A percentile compares a stretch with the other conserved stretches of the same genome.
phyloP scores from a whole-genome alignment of 2,113 vertebrate species.

The Melanotaenia duboulayi region DNA sequence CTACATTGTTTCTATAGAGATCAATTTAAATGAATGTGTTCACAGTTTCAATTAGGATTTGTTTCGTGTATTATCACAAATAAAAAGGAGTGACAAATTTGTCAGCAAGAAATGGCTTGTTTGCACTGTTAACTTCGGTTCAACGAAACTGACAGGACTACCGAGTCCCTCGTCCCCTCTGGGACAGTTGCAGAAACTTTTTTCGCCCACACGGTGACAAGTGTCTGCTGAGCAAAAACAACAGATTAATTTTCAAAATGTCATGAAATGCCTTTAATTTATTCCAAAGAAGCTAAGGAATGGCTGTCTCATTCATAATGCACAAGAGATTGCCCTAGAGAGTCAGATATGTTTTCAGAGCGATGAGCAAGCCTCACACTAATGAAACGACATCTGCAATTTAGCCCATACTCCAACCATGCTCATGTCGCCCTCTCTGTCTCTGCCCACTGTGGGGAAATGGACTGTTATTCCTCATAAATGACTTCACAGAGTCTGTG shows the following conservation, averaged over 20 bases:
- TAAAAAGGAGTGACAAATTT: conserved; percentile 28
- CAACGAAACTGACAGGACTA: conserved; percentile 38
- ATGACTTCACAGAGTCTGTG: conserved; percentile 19
- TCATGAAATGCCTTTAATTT: conserved; percentile 70
- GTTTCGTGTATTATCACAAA: conserved; percentile 7
- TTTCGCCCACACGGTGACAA: conserved; percentile 48
- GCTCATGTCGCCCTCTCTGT: conserved; percentile 36
- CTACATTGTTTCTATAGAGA: conserved; percentile 25
- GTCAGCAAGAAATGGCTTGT: conserved; percentile 40
- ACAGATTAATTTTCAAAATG: conserved; percentile 73
- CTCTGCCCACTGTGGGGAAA: conserved; percentile 41
- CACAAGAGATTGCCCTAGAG: conserved; percentile 64
- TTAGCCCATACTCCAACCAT: conserved; percentile 56
- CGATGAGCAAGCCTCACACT: conserved; percentile 62
- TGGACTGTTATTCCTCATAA: conserved; percentile 41
- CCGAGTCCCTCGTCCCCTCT: conserved; percentile 42
- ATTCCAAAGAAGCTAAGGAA: conserved; percentile 53
- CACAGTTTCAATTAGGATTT: conserved; percentile 17
- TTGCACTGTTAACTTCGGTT: conserved; percentile 53
- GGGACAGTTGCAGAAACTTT: conserved; percentile 50
- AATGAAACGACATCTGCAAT: conserved; percentile 77
- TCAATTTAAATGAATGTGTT: conserved; percentile 16
- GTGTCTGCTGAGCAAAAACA: conserved; percentile 61
- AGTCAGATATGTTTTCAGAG: conserved; percentile 64
- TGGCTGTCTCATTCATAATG: conserved; percentile 71